These are phyloP conservation scores for Petroica traversi DNA, from an alignment of 2,113 vertebrate species.

Conservation along the genomic window DNA sequence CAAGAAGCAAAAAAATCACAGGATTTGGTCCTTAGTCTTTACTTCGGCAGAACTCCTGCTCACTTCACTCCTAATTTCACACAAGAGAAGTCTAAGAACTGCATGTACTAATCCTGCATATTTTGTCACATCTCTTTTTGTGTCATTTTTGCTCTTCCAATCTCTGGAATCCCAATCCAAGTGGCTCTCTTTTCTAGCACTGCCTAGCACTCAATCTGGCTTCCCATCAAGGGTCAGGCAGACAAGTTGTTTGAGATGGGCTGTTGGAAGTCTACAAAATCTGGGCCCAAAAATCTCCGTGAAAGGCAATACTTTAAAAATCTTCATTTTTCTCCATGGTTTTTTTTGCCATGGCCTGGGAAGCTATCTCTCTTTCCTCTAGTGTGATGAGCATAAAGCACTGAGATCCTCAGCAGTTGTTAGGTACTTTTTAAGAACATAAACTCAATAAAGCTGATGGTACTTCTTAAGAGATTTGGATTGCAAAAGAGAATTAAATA, in stretches of 20 bases:
- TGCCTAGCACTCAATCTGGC: conserved; percentile 64
- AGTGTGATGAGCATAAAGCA: not conserved
- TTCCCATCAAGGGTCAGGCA: conserved; percentile 53
- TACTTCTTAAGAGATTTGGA: not conserved
- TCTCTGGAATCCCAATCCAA: conserved; percentile 52
- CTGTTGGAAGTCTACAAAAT: conserved; percentile 51
- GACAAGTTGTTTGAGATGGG: conserved; percentile 53
- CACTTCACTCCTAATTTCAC: conserved; percentile 57
- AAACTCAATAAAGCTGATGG: not conserved
- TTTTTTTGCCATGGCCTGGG: not conserved
- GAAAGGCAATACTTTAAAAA: conserved; percentile 48
- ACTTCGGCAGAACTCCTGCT: conserved; percentile 20
- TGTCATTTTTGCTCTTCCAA: conserved; percentile 49
- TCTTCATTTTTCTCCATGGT: not conserved
- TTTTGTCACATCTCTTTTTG: conserved; percentile 52
- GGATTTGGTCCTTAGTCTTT: conserved; percentile 22
- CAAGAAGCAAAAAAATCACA: conserved; percentile 48
- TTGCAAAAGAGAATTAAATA: not conserved
- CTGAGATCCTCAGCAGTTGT: not conserved
- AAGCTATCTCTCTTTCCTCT: not conserved
- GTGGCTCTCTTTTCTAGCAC: conserved; percentile 16
- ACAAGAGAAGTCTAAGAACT: conserved; percentile 49
- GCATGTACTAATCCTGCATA: conserved; percentile 63
- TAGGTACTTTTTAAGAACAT: not conserved
- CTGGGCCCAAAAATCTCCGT: conserved; percentile 24